Conservation (phyloP, 2,888 invertebrate genomes). For the Stegophylla sp. region DNA sequence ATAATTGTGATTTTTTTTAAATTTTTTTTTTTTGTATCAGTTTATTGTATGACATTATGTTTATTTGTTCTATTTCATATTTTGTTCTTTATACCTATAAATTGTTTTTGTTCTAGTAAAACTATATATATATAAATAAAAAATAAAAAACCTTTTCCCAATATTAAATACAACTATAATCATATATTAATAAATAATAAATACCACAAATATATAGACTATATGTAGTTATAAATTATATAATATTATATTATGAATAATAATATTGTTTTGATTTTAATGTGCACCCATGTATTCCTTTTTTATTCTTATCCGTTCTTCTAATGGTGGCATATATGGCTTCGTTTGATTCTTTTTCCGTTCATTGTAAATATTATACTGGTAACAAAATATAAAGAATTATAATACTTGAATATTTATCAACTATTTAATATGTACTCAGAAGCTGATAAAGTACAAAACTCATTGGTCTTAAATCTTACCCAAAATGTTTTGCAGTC, state of each 20-base stretch:
- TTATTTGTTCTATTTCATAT: constrained; percentile 1
- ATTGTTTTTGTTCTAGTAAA: not conserved
- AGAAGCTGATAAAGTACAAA: not conserved
- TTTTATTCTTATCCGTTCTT: constrained; percentile 55
- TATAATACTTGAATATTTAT: not conserved
- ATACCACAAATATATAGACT: constrained; percentile 9
- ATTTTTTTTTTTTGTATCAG: not conserved
- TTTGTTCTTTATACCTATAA: constrained; percentile 40
- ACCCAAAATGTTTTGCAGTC: constrained; percentile 60
- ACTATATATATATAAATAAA: not conserved
- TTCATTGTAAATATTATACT: constrained; percentile 44
- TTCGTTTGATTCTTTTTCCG: constrained; percentile 41
- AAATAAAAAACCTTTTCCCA: not conserved
- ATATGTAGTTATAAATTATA: constrained; percentile 25
- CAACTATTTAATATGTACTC: not conserved
- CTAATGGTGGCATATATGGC: constrained; percentile 45
- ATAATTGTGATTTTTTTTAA: too few relatives aligned
- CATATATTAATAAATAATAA: constrained; percentile 15
- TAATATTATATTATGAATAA: constrained; percentile 28
- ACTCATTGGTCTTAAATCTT: not conserved
- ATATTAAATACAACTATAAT: constrained; percentile 2
- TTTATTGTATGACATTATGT: not conserved
- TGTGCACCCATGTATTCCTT: constrained; percentile 27
- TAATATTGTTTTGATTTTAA: constrained; percentile 18
- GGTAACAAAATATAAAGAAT: constrained; percentile 14